phyloP scores from a whole-genome alignment of 2,113 vertebrate genomes.

The Pavo muticus region DNA sequence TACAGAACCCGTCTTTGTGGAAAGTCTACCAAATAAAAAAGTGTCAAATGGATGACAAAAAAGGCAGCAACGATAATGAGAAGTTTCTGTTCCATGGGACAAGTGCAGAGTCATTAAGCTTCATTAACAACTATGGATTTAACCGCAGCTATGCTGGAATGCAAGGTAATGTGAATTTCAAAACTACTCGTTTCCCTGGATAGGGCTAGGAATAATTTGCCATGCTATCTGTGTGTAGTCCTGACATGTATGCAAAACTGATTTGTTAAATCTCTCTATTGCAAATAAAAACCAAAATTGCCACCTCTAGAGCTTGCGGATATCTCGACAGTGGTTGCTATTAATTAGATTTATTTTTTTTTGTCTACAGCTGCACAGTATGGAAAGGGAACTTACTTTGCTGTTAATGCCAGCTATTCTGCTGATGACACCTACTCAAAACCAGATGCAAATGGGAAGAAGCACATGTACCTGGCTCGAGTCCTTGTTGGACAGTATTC shows the following conservation, averaged over 20 bases:
- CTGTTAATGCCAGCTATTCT: conserved; percentile 78
- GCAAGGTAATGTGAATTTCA: conserved; percentile 79
- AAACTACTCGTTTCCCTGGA: neutral
- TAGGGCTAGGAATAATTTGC: neutral
- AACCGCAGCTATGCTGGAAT: conserved; percentile 89
- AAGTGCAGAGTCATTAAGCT: neutral
- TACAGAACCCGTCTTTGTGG: conserved; percentile 88
- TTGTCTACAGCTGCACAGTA: conserved; percentile 61
- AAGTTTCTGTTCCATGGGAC: conserved; percentile 88
- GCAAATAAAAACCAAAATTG: neutral
- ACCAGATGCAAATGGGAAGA: conserved; percentile 39
- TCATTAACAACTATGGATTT: conserved; percentile 85
- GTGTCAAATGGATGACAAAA: conserved; percentile 83
- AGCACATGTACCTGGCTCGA: conserved; percentile 81
- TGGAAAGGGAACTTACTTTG: conserved; percentile 86
- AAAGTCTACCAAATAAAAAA: conserved; percentile 87
- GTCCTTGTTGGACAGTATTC: conserved; percentile 85
- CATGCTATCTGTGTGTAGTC: neutral
- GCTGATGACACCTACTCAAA: conserved; percentile 59
- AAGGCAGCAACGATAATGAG: conserved; percentile 81
- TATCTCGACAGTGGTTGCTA: neutral
- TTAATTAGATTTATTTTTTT: neutral
- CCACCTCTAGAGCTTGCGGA: neutral
- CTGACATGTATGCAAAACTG: neutral
- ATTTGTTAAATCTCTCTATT: neutral